phyloP scores from a whole-genome alignment of 2,797 vertebrate genomes.

The Nasua narica region DNA sequence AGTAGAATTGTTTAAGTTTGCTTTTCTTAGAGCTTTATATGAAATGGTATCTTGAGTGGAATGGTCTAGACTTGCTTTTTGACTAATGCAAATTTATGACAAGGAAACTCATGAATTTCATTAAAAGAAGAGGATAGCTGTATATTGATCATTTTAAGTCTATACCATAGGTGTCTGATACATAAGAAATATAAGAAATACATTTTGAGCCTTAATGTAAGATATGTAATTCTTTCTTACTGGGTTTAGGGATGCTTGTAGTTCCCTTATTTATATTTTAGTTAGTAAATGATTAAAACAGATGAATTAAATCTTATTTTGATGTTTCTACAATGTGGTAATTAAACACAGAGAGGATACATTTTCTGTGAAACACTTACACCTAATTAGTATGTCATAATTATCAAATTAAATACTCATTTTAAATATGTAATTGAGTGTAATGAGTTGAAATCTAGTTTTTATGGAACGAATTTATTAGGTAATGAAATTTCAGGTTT shows the following conservation, averaged over 20 bases:
- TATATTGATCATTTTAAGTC: background rate
- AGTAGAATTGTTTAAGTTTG: background rate
- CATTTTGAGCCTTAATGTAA: background rate
- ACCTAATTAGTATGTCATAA: slow-evolving; percentile 82
- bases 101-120: slow-evolving; percentile 28
- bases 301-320: slow-evolving; percentile 77
- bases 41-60: background rate
- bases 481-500: slow-evolving; percentile 64
- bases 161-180: slow-evolving; percentile 45
- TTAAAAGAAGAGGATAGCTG: slow-evolving; percentile 14
- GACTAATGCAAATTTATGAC: background rate
- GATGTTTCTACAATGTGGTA: slow-evolving; percentile 66
- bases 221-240: slow-evolving; percentile 63
- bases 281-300: slow-evolving; percentile 75
- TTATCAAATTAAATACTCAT: slow-evolving; percentile 81
- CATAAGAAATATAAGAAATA: background rate
- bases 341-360: slow-evolving; percentile 79
- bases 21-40: background rate
- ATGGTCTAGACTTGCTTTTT: background rate
- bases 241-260: slow-evolving; percentile 65
- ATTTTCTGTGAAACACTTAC: slow-evolving; percentile 80
- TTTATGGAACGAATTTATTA: slow-evolving; percentile 72
- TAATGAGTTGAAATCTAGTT: slow-evolving; percentile 79
- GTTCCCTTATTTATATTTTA: slow-evolving; percentile 73
- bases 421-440: slow-evolving; percentile 79